These are phyloP conservation scores for Spinus pinus DNA, from an alignment of 2,797 vertebrate species.

Conservation along the genomic window DNA sequence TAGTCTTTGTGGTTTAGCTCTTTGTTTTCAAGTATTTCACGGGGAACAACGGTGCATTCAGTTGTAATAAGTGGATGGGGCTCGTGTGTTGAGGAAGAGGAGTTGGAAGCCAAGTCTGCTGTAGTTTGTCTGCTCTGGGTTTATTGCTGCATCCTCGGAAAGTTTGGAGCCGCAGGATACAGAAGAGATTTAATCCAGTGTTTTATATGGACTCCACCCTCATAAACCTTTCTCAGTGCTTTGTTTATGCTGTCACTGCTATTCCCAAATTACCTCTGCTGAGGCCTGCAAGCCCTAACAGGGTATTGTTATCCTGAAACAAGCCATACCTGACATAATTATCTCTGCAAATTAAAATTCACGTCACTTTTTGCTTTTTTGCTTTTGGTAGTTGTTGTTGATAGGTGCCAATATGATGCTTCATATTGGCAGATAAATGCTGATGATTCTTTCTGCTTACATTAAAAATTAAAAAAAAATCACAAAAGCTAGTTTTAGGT, in stretches of 20 bases:
- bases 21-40: conserved; percentile 34
- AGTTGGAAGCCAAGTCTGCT: neutral
- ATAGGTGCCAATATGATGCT: conserved; percentile 11
- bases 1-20: conserved; percentile 36
- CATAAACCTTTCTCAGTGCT: conserved; percentile 7
- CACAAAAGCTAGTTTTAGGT: neutral
- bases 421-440: neutral
- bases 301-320: conserved; percentile 20
- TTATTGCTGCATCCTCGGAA: neutral
- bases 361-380: neutral
- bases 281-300: conserved; percentile 43
- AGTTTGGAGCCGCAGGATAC: conserved; percentile 47
- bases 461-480: neutral
- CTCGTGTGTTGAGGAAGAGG: neutral
- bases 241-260: conserved; percentile 11
- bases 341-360: neutral
- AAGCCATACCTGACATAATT: conserved; percentile 43
- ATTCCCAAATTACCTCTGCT: neutral
- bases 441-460: conserved; percentile 15
- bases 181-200: neutral
- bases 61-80: conserved; percentile 43
- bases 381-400: conserved; percentile 1
- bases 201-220: conserved; percentile 27
- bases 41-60: conserved; percentile 31
- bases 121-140: neutral